Evolutionary conservation across 37 sponge, comb jelly and placozoan species (phyloP).

Genomic region (Halichondria panicea): DNA sequence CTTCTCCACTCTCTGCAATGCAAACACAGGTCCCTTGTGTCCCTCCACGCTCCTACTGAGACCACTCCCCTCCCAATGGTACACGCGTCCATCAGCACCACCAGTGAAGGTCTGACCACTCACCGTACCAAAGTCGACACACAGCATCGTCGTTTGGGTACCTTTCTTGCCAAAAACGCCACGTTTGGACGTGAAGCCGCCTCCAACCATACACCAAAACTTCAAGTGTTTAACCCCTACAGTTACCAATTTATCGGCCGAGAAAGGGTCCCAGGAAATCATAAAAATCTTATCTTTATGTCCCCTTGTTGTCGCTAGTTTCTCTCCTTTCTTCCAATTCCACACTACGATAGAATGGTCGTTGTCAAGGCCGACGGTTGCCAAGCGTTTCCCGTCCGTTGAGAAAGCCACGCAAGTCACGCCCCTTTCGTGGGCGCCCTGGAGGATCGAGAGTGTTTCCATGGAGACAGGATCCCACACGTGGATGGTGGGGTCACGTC

Average conservation of each 20-base stretch:
- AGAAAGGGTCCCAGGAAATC: slow-evolving; percentile 77
- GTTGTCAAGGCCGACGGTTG: slow-evolving; percentile 95
- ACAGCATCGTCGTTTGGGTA: slow-evolving; percentile 81
- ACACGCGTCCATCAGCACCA: slow-evolving; percentile 82
- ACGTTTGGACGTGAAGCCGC: slow-evolving; percentile 89
- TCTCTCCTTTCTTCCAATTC: slow-evolving; percentile 92
- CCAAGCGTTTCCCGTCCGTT: slow-evolving; percentile 91
- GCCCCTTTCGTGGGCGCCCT: slow-evolving; percentile 87
- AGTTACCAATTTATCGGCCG: slow-evolving; percentile 75
- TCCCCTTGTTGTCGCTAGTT: slow-evolving; percentile 83
- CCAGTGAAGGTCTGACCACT: slow-evolving; percentile 56
- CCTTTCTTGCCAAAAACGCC: slow-evolving; percentile 87
- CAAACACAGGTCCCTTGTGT: slow-evolving; percentile 87
- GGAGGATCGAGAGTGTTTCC: slow-evolving; percentile 84
- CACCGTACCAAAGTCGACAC: slow-evolving; percentile 64
- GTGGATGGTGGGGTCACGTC: slow-evolving; percentile 88
- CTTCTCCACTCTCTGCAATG: slow-evolving; percentile 81
- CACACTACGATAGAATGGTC: slow-evolving; percentile 90
- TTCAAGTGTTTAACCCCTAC: slow-evolving; percentile 96
- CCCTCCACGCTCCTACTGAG: slow-evolving; percentile 50
- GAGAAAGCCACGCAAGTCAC: slow-evolving; percentile 87
- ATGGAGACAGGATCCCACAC: slow-evolving; percentile 87
- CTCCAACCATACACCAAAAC: slow-evolving; percentile 98
- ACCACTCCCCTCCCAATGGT: slow-evolving; percentile 74
- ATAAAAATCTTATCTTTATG: slow-evolving; percentile 96